phyloP scores from a whole-genome alignment of 2,888 invertebrate genomes.

The Entomobrya multifasciata region DNA sequence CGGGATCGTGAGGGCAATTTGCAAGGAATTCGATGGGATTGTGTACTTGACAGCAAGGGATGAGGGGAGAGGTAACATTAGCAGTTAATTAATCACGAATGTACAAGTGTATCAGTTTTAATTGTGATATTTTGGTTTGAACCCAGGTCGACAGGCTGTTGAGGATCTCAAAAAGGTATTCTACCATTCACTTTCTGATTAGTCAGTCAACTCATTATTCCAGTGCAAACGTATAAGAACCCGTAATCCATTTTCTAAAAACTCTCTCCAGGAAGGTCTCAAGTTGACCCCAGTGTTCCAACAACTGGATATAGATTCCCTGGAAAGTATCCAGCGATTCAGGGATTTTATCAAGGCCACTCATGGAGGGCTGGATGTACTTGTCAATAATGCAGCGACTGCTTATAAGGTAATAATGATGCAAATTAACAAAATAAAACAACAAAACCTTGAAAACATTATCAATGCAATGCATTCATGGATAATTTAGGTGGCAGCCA shows the following conservation, averaged over 20 bases:
- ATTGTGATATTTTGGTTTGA: no score
- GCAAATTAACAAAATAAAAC: no score
- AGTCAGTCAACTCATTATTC: no score
- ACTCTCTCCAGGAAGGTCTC: constrained; percentile 81
- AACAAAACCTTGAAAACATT: constrained; percentile 82
- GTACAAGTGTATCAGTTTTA: not conserved
- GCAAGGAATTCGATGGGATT: constrained; percentile 85
- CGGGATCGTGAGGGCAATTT: constrained; percentile 86
- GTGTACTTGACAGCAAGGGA: constrained; percentile 88
- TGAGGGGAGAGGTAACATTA: constrained; percentile 82
- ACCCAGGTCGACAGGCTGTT: constrained; percentile 83
- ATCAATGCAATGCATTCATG: constrained; percentile 80
- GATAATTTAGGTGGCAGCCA: constrained; percentile 81
- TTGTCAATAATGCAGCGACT: constrained; percentile 90
- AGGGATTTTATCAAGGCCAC: constrained; percentile 84
- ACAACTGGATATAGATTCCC: constrained; percentile 86
- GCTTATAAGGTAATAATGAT: constrained; percentile 85
- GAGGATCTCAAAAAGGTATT: constrained; percentile 83
- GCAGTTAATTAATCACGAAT: not conserved
- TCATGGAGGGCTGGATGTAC: constrained; percentile 87
- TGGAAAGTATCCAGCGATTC: constrained; percentile 84
- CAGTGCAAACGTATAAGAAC: no score
- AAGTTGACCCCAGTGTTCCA: constrained; percentile 84
- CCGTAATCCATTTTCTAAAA: no score
- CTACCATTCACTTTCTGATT: no score